Evolutionary conservation across 1,140 invertebrate species (phyloP), one percentile per base, ranked within the genome.

Genomic region (Mesaphorura yosii): DNA sequence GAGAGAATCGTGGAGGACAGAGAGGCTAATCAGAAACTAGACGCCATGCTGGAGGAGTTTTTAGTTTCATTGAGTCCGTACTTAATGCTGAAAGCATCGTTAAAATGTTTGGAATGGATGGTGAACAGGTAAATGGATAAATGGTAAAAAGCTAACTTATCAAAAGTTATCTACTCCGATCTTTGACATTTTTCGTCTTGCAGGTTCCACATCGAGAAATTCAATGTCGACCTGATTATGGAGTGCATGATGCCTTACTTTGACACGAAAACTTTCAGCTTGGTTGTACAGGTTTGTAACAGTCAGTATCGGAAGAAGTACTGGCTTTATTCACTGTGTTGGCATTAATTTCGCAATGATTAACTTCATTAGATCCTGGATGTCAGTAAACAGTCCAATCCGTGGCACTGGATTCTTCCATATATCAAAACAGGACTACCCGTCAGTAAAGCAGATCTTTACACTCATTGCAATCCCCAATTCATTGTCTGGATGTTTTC

Each of bases 61-160:
- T 67, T 95, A 0, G 67, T 83, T 31, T 70, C 82, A 31, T 59
- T 93, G 10, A 88, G 89, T 1, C 91, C 91, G 4, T 94, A 91
- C 68, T 82, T 95, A 63, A 68, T 89, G 29, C 67, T 91, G 0
- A 83, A 82, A 65, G 78, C 84, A 14, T 76, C 88, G 10, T 86
- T 93, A 51, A 87, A 93, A 75, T 80, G 86, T 20, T 68, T 96
- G 23, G 93, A 96, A 76, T 96, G 91, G 92, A 72, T 97, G 2
- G 78, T 95, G 42, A 77, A 84, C 56, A 74, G 75, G 74, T 78
- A 67, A 52, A 44, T 29, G 17, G n/a, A 29, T 46, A 12, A 10
- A 7, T 46, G 6, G 14, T 22, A 5, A 15, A 26, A 22, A 7
- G 5, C 17, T 22, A 10, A 14, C 15, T 12, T 49, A 17, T 41